Percentiles rank a stretch among this genome's conserved stretches.
Evolutionary conservation across 2,797 vertebrate species (phyloP).

Genomic region (Gallinago stenura): DNA sequence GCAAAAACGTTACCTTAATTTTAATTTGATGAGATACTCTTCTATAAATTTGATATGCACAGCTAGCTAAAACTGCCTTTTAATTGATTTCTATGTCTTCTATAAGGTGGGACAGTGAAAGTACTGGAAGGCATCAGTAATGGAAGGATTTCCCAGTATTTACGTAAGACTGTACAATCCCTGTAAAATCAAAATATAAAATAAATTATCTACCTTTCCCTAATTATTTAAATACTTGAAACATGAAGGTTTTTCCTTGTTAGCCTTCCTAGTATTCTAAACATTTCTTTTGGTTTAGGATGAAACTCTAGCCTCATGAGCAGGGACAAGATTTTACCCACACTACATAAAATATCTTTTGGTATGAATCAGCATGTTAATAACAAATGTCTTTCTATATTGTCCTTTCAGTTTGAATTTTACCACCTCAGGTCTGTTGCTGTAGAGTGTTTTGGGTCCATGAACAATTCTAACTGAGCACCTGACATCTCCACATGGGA

Average conservation of each 20-base stretch:
- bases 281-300: not conserved
- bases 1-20: constrained; percentile 81
- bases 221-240: constrained; percentile 25
- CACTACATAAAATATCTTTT: not conserved
- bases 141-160: not conserved
- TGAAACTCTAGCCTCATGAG: not conserved
- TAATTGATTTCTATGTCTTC: constrained; percentile 12
- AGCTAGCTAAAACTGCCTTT: not conserved
- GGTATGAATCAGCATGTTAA: not conserved
- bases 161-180: not conserved
- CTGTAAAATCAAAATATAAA: not conserved
- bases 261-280: not conserved
- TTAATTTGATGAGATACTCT: constrained; percentile 79
- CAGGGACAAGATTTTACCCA: not conserved
- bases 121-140: not conserved
- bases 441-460: not conserved
- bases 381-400: not conserved
- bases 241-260: not conserved
- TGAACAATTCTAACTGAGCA: not conserved
- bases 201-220: not conserved
- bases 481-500: not conserved
- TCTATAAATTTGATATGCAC: not conserved
- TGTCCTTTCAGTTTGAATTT: not conserved
- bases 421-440: not conserved
- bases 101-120: not conserved